Base-by-base conservation (phyloP, 2,888 invertebrate genomes). In the Erebia aethiops region DNA sequence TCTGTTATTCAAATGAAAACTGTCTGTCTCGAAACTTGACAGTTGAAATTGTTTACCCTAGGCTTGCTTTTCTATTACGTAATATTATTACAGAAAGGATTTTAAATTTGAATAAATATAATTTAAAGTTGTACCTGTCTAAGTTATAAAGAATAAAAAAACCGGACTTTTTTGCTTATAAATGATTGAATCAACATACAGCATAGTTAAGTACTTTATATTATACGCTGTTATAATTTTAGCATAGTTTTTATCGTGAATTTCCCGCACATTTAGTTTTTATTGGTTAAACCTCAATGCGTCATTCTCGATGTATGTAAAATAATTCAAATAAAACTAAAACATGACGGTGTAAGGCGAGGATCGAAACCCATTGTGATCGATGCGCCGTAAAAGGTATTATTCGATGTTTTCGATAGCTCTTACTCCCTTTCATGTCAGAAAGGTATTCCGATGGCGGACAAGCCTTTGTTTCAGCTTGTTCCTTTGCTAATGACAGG, bases 331-430 rank as follows among this genome's bases (percentile, higher is more conserved):
- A 67, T 52, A 61, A 66, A 35, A 49, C 21, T n/a, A 52, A 21
- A 49, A 60, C 58, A 49, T 46, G 13, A 74, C 82, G 81, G 85
- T 86, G 83, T 86, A 67, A 84, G 35, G 7, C n/a, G 43, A 62
- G 62, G 56, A 69, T 56, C 9, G 43, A n/a, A 62, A 26, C 41
- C 54, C 13, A 80, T 84, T 84, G 86, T 84, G 82, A 81, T 81
- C 81, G 82, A 82, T 83, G 80, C 78, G 77, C 80, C 74, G 79
- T 87, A 83, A 67, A 85, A 84, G 82, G 85, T 82, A 87, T 86
- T 88, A 88, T 86, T 86, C 82, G 80, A 83, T 84, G 83, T 85
- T 85, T 86, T 84, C 82, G 82, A 82, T 83, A 79, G 81, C 78
- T 83, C 76, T 75, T 76, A 74, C 82, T 80, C 76, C 80, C 81